A percentile compares a stretch with the other conserved stretches of the same genome.
These are phyloP conservation scores for Notocelia uddmanniana DNA, from an alignment of 2,888 invertebrate genomes.

Conservation along the genomic window DNA sequence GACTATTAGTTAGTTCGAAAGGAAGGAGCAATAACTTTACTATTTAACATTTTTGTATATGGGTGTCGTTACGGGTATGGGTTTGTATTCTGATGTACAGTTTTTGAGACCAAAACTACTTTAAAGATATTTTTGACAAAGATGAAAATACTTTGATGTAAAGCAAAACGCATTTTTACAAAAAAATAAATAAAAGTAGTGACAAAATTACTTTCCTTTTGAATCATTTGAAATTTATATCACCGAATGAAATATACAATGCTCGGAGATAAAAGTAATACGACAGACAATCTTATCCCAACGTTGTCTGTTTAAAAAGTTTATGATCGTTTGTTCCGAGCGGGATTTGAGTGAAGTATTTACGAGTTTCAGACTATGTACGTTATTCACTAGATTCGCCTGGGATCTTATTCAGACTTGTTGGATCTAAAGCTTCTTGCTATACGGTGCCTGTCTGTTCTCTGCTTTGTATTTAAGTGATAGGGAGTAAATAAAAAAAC, in stretches of 20 bases:
- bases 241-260: neutral
- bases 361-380: conserved; percentile 31
- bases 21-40: too few species aligned
- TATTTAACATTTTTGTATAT: too few species aligned
- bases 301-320: conserved; percentile 31
- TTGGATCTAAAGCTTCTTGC: conserved; percentile 11
- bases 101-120: too few species aligned
- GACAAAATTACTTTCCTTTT: too few species aligned
- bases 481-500: neutral
- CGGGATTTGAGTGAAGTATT: conserved; percentile 28
- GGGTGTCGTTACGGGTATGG: too few species aligned
- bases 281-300: conserved; percentile 5
- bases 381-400: conserved; percentile 25
- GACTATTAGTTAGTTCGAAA: too few species aligned
- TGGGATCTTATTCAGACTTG: conserved; percentile 3
- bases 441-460: conserved; percentile 9
- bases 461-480: neutral
- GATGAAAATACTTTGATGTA: too few species aligned
- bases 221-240: too few species aligned
- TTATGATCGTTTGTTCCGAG: conserved; percentile 29
- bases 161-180: too few species aligned
- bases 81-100: too few species aligned
- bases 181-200: too few species aligned
- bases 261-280: conserved; percentile 5
- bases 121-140: too few species aligned